A percentile compares a stretch with the other conserved stretches of the same genome.
These are phyloP conservation scores for Chiloscyllium punctatum DNA, from an alignment of 2,797 vertebrate genomes.

Conservation along the genomic window DNA sequence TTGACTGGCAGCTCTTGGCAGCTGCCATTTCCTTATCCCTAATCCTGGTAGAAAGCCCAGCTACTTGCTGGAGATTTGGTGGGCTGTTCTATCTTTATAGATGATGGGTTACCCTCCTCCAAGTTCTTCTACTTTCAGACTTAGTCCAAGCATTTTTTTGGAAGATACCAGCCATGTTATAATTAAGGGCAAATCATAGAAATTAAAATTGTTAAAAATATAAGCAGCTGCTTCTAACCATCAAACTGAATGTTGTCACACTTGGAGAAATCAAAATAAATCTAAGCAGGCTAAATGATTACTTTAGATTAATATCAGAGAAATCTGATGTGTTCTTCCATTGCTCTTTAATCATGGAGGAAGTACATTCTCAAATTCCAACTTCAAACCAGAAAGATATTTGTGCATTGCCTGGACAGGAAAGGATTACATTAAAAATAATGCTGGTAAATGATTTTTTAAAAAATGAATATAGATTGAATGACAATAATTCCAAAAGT, in stretches of 20 bases:
- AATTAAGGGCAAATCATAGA: neutral
- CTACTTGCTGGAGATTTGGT: no score
- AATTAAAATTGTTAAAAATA: neutral
- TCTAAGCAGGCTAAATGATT: neutral
- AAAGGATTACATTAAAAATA: conserved; percentile 44
- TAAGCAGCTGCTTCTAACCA: neutral
- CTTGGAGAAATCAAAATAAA: neutral
- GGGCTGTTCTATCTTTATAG: no score
- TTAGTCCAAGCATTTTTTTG: no score
- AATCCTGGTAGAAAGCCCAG: no score
- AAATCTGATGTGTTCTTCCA: neutral
- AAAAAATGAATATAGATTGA: neutral
- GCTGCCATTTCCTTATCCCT: no score
- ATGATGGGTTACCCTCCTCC: no score
- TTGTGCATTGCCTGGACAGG: conserved; percentile 44
- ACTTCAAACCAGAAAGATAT: neutral
- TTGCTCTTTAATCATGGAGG: neutral
- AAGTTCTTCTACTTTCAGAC: no score
- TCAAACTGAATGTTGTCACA: neutral
- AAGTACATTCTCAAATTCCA: neutral
- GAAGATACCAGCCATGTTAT: no score
- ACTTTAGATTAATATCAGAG: neutral
- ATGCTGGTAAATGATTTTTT: neutral
- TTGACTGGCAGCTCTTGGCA: no score
- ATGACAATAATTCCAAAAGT: neutral